phyloP scores from a whole-genome alignment of 37 sponge, comb jelly and placozoan species.

The Dysidea cf. avara region DNA sequence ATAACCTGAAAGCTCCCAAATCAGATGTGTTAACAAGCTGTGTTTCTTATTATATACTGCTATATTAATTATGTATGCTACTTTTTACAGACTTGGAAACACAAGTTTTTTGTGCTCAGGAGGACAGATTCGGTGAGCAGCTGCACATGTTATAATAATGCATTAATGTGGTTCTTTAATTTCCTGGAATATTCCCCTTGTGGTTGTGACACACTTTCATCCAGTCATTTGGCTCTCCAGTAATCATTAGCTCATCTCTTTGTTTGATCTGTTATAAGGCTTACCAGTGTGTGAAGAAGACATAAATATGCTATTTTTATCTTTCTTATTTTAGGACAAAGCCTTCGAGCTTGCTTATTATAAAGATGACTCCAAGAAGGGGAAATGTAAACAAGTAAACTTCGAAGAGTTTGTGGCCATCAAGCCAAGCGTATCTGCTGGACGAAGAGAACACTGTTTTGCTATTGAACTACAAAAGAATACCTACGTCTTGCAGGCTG shows the following conservation, averaged over 20 bases:
- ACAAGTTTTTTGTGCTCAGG: conserved; percentile 73
- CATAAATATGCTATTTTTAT: neutral
- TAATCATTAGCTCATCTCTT: neutral
- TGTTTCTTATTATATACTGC: too few species aligned
- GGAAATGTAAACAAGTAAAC: conserved; percentile 30
- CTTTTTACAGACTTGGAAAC: conserved; percentile 68
- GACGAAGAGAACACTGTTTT: conserved; percentile 57
- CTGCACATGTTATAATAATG: too few species aligned
- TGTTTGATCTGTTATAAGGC: too few species aligned
- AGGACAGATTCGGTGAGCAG: conserved; percentile 46
- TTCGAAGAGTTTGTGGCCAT: conserved; percentile 63
- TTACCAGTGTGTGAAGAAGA: neutral
- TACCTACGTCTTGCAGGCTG: conserved; percentile 68
- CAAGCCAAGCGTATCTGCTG: conserved; percentile 61
- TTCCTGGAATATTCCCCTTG: too few species aligned
- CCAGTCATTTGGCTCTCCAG: neutral
- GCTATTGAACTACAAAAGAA: conserved; percentile 68
- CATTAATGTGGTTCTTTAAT: too few species aligned
- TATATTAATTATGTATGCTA: too few species aligned
- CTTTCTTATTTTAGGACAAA: neutral
- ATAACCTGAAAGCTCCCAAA: too few species aligned
- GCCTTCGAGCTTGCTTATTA: conserved; percentile 58
- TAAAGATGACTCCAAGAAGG: conserved; percentile 49
- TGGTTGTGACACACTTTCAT: neutral
- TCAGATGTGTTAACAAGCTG: too few species aligned